Conservation (phyloP, 2,888 invertebrate species). For the Stenotaenia linearis region DNA sequence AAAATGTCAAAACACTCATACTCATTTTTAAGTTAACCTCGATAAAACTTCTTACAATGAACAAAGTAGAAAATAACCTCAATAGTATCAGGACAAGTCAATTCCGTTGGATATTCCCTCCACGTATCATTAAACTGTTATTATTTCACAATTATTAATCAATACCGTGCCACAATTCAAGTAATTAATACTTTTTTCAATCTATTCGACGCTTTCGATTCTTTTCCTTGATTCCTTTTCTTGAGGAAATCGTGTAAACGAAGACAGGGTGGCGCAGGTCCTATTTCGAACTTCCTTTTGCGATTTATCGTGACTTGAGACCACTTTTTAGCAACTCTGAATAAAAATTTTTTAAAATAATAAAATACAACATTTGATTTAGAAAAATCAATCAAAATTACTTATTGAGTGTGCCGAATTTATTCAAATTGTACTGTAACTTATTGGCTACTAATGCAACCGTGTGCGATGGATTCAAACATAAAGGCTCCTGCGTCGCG, state of each 20-base stretch:
- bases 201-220: not conserved
- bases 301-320: slow-evolving; percentile 69
- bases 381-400: no score
- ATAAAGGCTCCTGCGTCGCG: slow-evolving; percentile 78
- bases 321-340: slow-evolving; percentile 41
- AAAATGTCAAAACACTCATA: not conserved
- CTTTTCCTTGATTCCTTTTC: slow-evolving; percentile 39
- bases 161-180: not conserved
- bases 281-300: slow-evolving; percentile 78
- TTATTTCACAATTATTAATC: not conserved
- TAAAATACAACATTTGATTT: no score
- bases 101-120: slow-evolving; percentile 33
- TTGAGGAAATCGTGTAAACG: slow-evolving; percentile 62
- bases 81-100: slow-evolving; percentile 37
- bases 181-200: not conserved
- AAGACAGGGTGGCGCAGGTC: slow-evolving; percentile 71
- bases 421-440: slow-evolving; percentile 62
- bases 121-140: not conserved
- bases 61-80: slow-evolving; percentile 8
- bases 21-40: not conserved
- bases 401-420: slow-evolving; percentile 57
- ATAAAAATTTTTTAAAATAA: no score
- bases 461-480: slow-evolving; percentile 79
- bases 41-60: not conserved
- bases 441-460: slow-evolving; percentile 70